Conservation (phyloP, 2,113 vertebrate genomes). For the Lipophrys pholis region DNA sequence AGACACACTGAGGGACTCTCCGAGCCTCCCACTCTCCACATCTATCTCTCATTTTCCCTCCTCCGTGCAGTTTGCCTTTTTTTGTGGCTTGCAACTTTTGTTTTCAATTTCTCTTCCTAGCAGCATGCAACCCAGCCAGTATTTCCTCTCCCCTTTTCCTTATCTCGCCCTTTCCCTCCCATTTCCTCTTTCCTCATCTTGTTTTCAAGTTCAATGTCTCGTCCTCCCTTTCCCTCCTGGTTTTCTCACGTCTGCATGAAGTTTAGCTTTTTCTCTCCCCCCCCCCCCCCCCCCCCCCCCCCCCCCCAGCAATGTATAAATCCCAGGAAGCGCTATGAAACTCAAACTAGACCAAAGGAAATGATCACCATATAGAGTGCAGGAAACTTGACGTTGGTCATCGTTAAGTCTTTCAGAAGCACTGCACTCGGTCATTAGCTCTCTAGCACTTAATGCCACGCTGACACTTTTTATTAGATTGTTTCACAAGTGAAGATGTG, state of each 20-base stretch:
- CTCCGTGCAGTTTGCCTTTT: slow-evolving; percentile 53
- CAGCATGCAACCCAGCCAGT: not conserved
- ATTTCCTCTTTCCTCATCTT: slow-evolving; percentile 34
- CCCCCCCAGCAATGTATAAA: too few relatives aligned
- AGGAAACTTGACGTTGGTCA: slow-evolving; percentile 42
- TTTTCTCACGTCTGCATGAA: slow-evolving; percentile 12
- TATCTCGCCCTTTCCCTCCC: slow-evolving; percentile 16
- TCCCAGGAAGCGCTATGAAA: slow-evolving; percentile 21
- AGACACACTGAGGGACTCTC: slow-evolving; percentile 73
- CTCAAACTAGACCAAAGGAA: slow-evolving; percentile 48
- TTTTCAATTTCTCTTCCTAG: slow-evolving; percentile 25
- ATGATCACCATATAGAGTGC: too few relatives aligned
- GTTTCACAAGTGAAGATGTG: slow-evolving; percentile 7
- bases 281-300: too few relatives aligned
- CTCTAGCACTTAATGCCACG: slow-evolving; percentile 2
- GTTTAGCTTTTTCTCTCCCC: slow-evolving; percentile 30
- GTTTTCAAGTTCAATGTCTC: not conserved
- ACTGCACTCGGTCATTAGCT: slow-evolving; percentile 4
- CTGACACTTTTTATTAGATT: not conserved
- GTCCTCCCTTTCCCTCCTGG: slow-evolving; percentile 22
- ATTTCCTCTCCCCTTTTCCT: slow-evolving; percentile 27
- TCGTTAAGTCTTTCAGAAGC: slow-evolving; percentile 26
- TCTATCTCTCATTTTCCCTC: slow-evolving; percentile 57
- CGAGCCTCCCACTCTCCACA: slow-evolving; percentile 68
- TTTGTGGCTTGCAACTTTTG: slow-evolving; percentile 30